phyloP scores from a whole-genome alignment of 2,797 vertebrate genomes.

The Hoplostethus atlanticus region DNA sequence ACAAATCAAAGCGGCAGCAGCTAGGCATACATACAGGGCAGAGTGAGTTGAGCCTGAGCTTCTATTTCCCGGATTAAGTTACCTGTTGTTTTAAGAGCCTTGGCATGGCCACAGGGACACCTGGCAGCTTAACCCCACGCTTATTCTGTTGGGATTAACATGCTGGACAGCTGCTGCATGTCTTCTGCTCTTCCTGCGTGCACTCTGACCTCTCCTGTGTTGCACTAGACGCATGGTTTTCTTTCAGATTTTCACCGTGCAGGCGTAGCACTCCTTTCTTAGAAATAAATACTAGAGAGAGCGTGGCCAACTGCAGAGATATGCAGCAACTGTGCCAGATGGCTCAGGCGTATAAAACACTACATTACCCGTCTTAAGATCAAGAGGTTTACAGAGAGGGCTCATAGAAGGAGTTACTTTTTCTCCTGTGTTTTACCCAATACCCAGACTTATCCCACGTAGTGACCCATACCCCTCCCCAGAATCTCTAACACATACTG shows the following conservation, averaged over 20 bases:
- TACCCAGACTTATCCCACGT: background rate
- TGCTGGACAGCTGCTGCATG: slow-evolving; percentile 52
- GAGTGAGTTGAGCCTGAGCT: slow-evolving; percentile 34
- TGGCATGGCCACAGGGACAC: slow-evolving; percentile 30
- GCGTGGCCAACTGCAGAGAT: background rate
- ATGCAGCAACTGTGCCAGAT: background rate
- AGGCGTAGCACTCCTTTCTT: slow-evolving; percentile 8
- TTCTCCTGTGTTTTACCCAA: background rate
- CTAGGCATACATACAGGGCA: background rate
- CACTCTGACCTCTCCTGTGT: slow-evolving; percentile 18
- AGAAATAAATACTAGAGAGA: background rate
- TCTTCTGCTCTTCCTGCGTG: slow-evolving; percentile 43
- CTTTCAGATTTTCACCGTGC: background rate
- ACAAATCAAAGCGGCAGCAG: background rate
- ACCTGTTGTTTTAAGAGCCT: slow-evolving; percentile 62
- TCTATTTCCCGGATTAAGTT: slow-evolving; percentile 36
- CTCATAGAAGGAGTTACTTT: too few relatives aligned
- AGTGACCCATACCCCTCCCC: background rate
- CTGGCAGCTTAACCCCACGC: slow-evolving; percentile 42
- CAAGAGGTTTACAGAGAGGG: background rate
- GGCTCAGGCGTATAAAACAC: background rate
- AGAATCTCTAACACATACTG: background rate
- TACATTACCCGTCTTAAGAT: background rate
- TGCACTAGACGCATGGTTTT: slow-evolving; percentile 2
- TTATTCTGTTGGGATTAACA: slow-evolving; percentile 64